These are phyloP conservation scores for Drosophila burlai DNA, from an alignment of 1,140 invertebrate genomes.

Conservation along the genomic window DNA sequence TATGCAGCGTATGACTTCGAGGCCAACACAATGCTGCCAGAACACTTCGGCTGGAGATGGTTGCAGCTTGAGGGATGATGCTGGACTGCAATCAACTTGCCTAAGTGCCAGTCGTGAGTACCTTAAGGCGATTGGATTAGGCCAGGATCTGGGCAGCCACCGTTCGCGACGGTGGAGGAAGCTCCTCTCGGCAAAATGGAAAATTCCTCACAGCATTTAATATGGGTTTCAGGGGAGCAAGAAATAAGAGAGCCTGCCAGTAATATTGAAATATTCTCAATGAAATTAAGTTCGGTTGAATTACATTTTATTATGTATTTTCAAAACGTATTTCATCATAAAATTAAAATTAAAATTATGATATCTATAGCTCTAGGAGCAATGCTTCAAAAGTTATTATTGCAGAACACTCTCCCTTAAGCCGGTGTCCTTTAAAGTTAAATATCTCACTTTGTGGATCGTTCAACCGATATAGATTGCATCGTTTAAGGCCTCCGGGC, in stretches of 20 bases:
- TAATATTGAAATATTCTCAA: slow-evolving; percentile 1
- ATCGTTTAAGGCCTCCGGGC: not conserved
- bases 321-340: not conserved
- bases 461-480: not conserved
- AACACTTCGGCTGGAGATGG: not conserved
- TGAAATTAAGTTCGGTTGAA: not conserved
- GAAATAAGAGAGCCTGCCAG: slow-evolving; percentile 3
- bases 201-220: slow-evolving; percentile 30
- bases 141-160: slow-evolving; percentile 7
- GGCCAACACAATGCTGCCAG: slow-evolving; percentile 30
- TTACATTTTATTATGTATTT: not conserved
- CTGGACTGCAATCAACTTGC: slow-evolving; percentile 38
- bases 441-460: slow-evolving; percentile 13
- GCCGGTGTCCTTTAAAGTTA: not conserved
- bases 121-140: slow-evolving; percentile 45
- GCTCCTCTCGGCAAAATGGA: slow-evolving; percentile 13
- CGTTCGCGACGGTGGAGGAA: not conserved
- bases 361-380: not conserved
- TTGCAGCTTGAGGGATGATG: not conserved
- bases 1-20: slow-evolving; percentile 31
- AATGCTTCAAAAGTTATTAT: not conserved
- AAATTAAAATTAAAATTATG: not conserved
- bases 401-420: not conserved
- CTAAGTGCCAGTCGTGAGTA: slow-evolving; percentile 29
- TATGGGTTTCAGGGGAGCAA: not conserved